Percentiles rank a stretch among this genome's conserved stretches.
Evolutionary conservation across 2,888 invertebrate species (phyloP).

Genomic region (Merodon equestris): DNA sequence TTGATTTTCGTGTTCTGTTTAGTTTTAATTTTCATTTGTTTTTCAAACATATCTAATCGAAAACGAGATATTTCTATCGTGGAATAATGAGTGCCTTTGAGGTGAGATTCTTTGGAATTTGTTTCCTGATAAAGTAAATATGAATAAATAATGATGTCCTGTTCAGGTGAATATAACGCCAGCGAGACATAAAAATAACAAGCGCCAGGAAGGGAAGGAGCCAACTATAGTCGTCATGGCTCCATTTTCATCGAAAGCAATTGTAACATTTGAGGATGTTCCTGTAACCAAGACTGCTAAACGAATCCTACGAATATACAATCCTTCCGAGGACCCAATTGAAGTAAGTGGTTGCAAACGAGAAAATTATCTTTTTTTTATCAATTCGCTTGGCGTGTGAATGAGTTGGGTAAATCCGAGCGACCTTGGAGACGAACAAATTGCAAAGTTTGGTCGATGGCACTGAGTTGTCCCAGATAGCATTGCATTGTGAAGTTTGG

Average conservation of each 20-base stretch:
- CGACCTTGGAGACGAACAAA: constrained; percentile 53
- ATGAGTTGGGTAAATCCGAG: neutral
- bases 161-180: constrained; percentile 77
- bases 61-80: neutral
- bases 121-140: no score
- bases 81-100: constrained; percentile 77
- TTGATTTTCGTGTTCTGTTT: constrained; percentile 17
- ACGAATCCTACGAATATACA: constrained; percentile 81
- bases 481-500: constrained; percentile 4
- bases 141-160: constrained; percentile 5
- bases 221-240: constrained; percentile 80
- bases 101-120: constrained; percentile 70
- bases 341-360: constrained; percentile 79
- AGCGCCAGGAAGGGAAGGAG: constrained; percentile 77
- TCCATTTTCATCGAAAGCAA: constrained; percentile 84
- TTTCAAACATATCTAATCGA: neutral
- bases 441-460: constrained; percentile 62
- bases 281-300: constrained; percentile 81
- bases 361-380: no score
- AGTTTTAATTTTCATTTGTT: constrained; percentile 6
- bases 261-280: constrained; percentile 85
- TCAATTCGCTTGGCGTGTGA: constrained; percentile 2
- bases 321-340: constrained; percentile 80
- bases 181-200: constrained; percentile 74
- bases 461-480: constrained; percentile 20